Evolutionary conservation across 2,797 vertebrate species (phyloP).

Genomic region (Gila robusta): DNA sequence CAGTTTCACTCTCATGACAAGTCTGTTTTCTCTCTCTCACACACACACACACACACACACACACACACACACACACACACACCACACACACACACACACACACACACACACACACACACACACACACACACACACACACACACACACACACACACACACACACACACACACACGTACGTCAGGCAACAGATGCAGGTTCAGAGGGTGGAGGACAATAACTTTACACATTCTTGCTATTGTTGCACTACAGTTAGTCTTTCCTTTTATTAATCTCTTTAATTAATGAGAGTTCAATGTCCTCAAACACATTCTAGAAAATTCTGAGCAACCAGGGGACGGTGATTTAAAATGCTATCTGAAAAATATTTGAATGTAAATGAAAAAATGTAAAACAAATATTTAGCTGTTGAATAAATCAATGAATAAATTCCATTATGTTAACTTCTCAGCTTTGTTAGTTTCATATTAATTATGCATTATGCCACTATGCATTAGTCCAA

Average conservation of each 20-base stretch:
- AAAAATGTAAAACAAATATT: not conserved
- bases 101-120: too few relatives aligned
- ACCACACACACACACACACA: too few relatives aligned
- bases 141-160: too few relatives aligned
- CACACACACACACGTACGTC: too few relatives aligned
- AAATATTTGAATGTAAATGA: not conserved
- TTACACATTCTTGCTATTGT: not conserved
- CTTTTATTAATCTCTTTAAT: not conserved
- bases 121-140: too few relatives aligned
- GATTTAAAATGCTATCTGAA: not conserved
- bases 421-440: not conserved
- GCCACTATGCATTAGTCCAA: not conserved
- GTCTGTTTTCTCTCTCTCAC: constrained; percentile 62
- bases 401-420: not conserved
- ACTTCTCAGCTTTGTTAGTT: not conserved
- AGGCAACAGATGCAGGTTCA: too few relatives aligned
- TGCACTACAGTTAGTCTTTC: not conserved
- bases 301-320: not conserved
- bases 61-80: constrained; percentile 68
- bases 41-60: too few relatives aligned
- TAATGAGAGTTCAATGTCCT: not conserved
- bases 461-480: not conserved
- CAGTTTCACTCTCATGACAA: constrained; percentile 76
- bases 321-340: not conserved
- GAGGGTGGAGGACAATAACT: not conserved